Evolutionary conservation across 2,888 invertebrate species (phyloP).

Genomic region (Cheilosia pagana): DNA sequence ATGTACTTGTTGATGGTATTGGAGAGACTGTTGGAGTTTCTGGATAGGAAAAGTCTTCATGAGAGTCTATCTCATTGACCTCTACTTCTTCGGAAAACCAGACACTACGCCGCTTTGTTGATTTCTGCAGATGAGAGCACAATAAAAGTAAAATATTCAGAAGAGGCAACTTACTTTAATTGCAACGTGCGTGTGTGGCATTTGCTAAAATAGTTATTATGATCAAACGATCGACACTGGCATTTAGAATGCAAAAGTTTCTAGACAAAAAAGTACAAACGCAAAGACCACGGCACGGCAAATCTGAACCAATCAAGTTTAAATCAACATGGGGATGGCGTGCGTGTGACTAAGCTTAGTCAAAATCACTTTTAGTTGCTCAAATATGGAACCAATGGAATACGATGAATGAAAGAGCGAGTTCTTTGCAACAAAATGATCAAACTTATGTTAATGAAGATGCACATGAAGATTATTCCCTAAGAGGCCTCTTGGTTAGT

Average conservation of each 20-base stretch:
- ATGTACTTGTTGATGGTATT: conserved; percentile 49
- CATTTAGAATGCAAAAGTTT: neutral
- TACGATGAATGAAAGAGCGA: no score
- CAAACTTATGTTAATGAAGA: no score
- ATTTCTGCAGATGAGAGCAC: conserved; percentile 42
- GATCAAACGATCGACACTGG: neutral
- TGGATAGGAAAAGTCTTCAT: neutral
- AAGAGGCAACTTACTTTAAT: neutral
- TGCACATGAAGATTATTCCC: no score
- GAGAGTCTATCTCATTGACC: conserved; percentile 27
- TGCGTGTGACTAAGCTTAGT: no score
- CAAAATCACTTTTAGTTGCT: no score
- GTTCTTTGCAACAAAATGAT: no score
- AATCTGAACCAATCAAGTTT: no score
- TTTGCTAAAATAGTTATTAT: neutral
- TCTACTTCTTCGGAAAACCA: conserved; percentile 58
- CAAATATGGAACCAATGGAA: no score
- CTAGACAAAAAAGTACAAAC: no score
- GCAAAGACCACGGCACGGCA: no score
- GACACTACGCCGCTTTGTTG: conserved; percentile 39
- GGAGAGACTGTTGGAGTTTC: conserved; percentile 27
- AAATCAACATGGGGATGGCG: no score
- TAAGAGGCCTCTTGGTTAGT: no score
- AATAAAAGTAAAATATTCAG: conserved; percentile 1
- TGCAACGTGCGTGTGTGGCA: neutral